Evolutionary conservation across 2,113 vertebrate species (phyloP).

Genomic region (Pseudorectes ferrugineus): DNA sequence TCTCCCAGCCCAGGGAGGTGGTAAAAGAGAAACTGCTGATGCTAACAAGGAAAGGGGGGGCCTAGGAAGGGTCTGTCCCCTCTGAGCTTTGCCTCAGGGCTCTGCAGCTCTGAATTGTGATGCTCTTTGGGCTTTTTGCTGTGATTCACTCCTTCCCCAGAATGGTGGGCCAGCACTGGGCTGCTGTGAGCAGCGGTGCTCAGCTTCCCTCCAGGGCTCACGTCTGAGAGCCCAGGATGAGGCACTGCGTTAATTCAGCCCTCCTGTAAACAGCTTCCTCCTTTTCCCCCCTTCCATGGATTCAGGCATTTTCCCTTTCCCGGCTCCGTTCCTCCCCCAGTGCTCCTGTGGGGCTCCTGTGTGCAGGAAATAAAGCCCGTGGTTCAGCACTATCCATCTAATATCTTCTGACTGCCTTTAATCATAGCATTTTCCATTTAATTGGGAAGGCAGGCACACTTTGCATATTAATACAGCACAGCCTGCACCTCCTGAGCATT

Average conservation of each 20-base stretch:
- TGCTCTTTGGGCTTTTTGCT: background rate
- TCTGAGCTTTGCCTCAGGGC: background rate
- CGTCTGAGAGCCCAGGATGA: background rate
- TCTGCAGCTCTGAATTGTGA: background rate
- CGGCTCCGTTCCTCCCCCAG: background rate
- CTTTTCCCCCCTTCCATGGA: background rate
- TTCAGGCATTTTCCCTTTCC: background rate
- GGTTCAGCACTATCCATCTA: slow-evolving; percentile 58
- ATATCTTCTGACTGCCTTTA: slow-evolving; percentile 64
- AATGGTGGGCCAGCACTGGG: background rate
- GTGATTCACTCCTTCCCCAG: background rate
- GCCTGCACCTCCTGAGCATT: slow-evolving; percentile 6
- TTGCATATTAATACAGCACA: slow-evolving; percentile 61
- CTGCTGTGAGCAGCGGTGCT: background rate
- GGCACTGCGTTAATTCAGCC: background rate
- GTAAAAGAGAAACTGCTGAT: background rate
- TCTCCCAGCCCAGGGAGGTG: background rate
- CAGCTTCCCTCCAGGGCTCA: background rate
- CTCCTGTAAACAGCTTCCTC: background rate
- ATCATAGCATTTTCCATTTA: slow-evolving; percentile 67
- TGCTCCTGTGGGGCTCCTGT: slow-evolving; percentile 45
- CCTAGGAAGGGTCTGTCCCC: background rate
- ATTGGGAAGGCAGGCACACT: slow-evolving; percentile 67
- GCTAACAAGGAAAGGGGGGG: background rate
- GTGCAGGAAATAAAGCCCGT: slow-evolving; percentile 17